Evolutionary conservation across 2,113 vertebrate species (phyloP).

Genomic region (Gambusia affinis): DNA sequence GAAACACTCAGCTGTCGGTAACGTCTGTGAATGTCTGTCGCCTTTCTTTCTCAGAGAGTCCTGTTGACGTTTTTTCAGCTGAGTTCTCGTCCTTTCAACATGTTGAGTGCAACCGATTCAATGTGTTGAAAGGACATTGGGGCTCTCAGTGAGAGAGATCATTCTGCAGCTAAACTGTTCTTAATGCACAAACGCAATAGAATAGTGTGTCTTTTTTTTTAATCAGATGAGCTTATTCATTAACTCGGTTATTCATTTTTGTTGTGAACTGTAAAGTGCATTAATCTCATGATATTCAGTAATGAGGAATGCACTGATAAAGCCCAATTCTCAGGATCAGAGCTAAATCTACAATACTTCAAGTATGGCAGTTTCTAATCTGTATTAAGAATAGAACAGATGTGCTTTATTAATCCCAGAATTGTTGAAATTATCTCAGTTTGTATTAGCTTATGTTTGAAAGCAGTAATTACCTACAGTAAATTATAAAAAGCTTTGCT

Average conservation of each 20-base stretch:
- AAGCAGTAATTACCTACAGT: too few relatives aligned
- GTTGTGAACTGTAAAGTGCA: neutral
- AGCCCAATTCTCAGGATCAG: neutral
- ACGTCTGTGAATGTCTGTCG: neutral
- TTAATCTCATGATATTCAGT: neutral
- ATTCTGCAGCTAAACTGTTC: neutral
- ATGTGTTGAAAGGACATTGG: neutral
- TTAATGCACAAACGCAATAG: neutral
- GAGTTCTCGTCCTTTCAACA: neutral
- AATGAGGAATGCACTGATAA: neutral
- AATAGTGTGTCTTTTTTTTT: neutral
- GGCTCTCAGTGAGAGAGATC: too few relatives aligned
- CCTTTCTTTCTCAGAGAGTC: constrained; percentile 1
- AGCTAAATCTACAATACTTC: neutral
- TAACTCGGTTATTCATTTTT: neutral
- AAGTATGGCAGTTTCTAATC: neutral
- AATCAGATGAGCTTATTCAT: neutral
- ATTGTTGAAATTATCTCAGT: too few relatives aligned
- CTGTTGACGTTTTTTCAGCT: neutral
- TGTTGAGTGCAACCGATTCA: neutral
- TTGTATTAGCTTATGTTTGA: neutral
- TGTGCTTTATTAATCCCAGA: too few relatives aligned
- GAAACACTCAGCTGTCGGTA: neutral
- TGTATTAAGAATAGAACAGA: neutral
- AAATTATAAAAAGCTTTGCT: neutral